Evolutionary conservation across 2,113 vertebrate species (phyloP).

Genomic region (Malaclemys terrapin): DNA sequence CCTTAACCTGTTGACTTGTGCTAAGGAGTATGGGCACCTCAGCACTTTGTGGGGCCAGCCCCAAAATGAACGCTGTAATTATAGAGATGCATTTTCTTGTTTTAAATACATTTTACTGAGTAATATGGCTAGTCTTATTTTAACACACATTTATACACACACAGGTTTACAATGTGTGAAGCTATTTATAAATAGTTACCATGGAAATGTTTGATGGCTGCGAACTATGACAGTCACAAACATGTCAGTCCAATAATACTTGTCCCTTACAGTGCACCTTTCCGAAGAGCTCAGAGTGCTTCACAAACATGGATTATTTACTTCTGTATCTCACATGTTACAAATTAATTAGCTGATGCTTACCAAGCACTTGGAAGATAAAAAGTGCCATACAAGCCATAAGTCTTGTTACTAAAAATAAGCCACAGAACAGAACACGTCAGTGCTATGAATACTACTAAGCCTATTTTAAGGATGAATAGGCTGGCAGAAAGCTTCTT

Average conservation of each 20-base stretch:
- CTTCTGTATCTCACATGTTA: not conserved
- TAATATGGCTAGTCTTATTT: not conserved
- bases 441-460: not conserved
- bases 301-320: no score
- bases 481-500: not conserved
- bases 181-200: not conserved
- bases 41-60: not conserved
- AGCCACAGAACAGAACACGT: not conserved
- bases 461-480: not conserved
- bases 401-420: not conserved
- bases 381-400: not conserved
- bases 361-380: not conserved
- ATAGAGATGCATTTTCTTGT: not conserved
- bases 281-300: not conserved
- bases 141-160: not conserved
- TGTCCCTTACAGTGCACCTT: not conserved
- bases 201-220: not conserved
- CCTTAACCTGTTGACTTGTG: not conserved
- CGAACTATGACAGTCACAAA: not conserved
- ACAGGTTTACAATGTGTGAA: not conserved
- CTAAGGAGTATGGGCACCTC: not conserved
- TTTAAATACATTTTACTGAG: not conserved
- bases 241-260: not conserved
- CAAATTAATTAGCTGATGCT: not conserved
- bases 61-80: not conserved